Base-by-base conservation (phyloP, 2,888 invertebrate species). In the Nephrotoma flavescens region DNA sequence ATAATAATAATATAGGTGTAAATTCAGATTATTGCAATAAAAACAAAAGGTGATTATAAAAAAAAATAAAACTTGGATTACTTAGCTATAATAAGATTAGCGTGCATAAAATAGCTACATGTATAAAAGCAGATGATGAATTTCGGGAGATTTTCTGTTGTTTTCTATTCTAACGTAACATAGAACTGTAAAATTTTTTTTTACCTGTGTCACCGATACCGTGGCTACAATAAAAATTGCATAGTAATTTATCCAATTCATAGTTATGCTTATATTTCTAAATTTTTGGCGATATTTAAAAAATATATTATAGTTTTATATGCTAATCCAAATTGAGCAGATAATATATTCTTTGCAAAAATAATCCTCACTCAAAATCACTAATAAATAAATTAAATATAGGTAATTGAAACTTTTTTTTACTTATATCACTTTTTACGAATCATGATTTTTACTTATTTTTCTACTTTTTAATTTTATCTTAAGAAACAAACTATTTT, bases 181-280 rank as follows among this genome's bases (percentile, higher is more conserved):
- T 71, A 71, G 71, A 71, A 71, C 71, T 71, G 71, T 71, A 85
- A 45, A 85, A 11, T 15, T 42, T 85, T 31, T n/a, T 31, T 85
- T 85, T 85, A 85, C 85, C 85, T 85, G 85, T 44, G n/a, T 44
- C 85, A 85, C 19, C 45, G 42, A 44, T 6, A 85, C 31, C 15
- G 42, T 19, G 19, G 85, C 45, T 12, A 85, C 45, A 19, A 85
- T 85, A 19, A 85, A 45, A 85, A 85, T 11, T 19, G 45, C 19
- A 44, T 42, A 85, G 44, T 85, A 85, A 44, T 44, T 45, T 85
- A 85, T 85, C 85, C 85, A 85, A 85, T 85, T 85, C 84, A 84
- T 84, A n/a, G 84, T 71, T 71, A 71, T 71, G 71, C 71, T 71
- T 31, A 71, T 71, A 31, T 9, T 71, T 71, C 9, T 2, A 9